Base-by-base conservation (phyloP, 2,888 invertebrate genomes). In the Spisula subtruncata region DNA sequence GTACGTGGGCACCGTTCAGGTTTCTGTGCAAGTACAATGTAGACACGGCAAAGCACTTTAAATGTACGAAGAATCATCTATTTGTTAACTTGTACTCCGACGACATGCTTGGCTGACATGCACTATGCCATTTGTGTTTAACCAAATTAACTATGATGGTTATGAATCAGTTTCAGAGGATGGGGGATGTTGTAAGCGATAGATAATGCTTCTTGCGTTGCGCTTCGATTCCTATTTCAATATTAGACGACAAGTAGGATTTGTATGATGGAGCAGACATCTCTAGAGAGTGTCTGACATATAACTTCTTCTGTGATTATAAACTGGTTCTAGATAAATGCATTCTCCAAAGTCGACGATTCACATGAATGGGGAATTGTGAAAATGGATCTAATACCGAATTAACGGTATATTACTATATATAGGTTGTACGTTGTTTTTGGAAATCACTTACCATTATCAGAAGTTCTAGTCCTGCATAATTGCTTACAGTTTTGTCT, bases 321-420 rank as follows among this genome's bases (percentile, higher is more conserved):
- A 66, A 66, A 25, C 60, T 66, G 20, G 60, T n/a, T 66, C 60
- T 25, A 10, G n/a, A 66, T n/a, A 66, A 66, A 66, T 66, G 60
- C 25, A 66, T 66, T 66, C 2, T 66, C 60, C 25, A n/a, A 66
- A n/a, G 25, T 66, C n/a, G 60, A 25, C 60, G 60, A 66, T 25
- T 25, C 60, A 25, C 25, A 25, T 66, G 60, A 66, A 66, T 66
- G 41, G 60, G 10, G 25, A 66, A 66, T 66, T 66, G 25, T 66
- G 60, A n/a, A 66, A 66, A 66, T 66, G n/a, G n/a, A 66, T 25
- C 12, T 25, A 66, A 25, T n/a, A n/a, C n/a, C n/a, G 60, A 66
- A 66, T 66, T 66, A 66, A 66, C 25, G 60, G 60, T 25, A 25
- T 66, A n/a, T 66, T 66, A 66, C 60, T 25, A 66, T 25, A 66